Base-by-base conservation (phyloP, 2,888 invertebrate species). In the Drosophila parthenogenetica region DNA sequence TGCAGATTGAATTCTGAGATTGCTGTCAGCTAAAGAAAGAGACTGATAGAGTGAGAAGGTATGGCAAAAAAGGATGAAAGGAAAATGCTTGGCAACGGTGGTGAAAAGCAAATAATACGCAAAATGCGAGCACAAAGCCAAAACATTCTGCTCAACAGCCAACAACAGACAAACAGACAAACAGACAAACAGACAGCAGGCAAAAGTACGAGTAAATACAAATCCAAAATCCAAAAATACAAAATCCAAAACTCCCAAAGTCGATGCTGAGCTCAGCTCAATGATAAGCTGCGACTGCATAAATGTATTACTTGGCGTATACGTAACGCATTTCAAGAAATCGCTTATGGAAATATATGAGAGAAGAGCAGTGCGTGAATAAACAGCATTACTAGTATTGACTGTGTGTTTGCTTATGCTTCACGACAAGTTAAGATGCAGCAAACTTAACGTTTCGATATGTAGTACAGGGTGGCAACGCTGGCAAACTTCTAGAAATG, bases 1-100 rank as follows among this genome's bases (percentile, higher is more conserved):
- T 84, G 85, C 85, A 84, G 85, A 87, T 84, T 82, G 87, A 82
- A 84, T 85, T 70, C 73, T 71, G 68, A 69, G 81, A 73, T 79
- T 74, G 81, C 68, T 69, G 50, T 61, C 63, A 76, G 65, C 14
- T 39, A 54, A 49, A 42, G 45, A 39, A 42, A 22, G 39, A 51
- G 49, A 35, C 61, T 59, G 19, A 19, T 37, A 58, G 45, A 40
- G 32, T 53, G 45, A 54, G 37, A 55, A 43, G 64, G 14, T 11
- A 32, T 29, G 13, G 13, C 32, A 32, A 17, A 49, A 49, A 11
- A 32, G 49, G 7, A 35, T 19, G 17, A 17, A 32, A 32, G 13
- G 7, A 17, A 32, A 49, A 13, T 17, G 35, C 35, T 13, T 35
- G 13, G 17, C 13, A 16, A 53, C 25, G 16, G 22, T 46, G 37